A percentile compares a stretch with the other conserved stretches of the same genome.
Evolutionary conservation across 2,888 invertebrate species (phyloP).

Genomic region (Dryobota labecula): DNA sequence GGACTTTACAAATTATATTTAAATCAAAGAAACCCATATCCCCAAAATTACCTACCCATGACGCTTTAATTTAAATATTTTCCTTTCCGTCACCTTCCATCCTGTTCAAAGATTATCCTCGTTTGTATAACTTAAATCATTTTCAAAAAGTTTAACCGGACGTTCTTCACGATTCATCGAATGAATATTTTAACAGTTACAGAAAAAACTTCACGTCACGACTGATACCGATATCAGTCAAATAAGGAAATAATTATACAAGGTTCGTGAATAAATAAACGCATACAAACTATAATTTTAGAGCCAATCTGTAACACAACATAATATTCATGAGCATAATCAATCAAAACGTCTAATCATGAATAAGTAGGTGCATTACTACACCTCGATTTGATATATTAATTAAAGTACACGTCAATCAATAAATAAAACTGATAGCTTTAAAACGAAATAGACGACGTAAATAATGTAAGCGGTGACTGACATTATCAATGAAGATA

Average conservation of each 20-base stretch:
- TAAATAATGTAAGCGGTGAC: constrained; percentile 49
- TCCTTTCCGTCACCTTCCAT: not conserved
- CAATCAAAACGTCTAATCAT: constrained; percentile 20
- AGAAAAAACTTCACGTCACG: constrained; percentile 32
- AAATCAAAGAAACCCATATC: not conserved
- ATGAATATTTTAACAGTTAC: constrained; percentile 40
- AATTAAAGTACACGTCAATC: constrained; percentile 40
- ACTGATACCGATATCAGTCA: constrained; percentile 30
- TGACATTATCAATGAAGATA: constrained; percentile 51
- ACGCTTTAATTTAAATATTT: not conserved
- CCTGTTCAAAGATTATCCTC: not conserved
- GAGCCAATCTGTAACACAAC: constrained; percentile 28
- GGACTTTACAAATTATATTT: not conserved
- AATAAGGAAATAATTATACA: constrained; percentile 56
- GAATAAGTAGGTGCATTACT: constrained; percentile 11
- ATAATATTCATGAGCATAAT: constrained; percentile 29
- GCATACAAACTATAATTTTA: constrained; percentile 26
- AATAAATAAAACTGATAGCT: constrained; percentile 40
- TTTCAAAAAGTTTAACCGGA: not conserved
- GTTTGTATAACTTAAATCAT: not conserved
- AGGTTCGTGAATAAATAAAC: constrained; percentile 28
- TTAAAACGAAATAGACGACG: constrained; percentile 37
- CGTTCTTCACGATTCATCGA: not conserved
- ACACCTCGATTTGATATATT: constrained; percentile 15
- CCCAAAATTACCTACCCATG: not conserved